These are phyloP conservation scores for Calyptomena viridis DNA, from an alignment of 2,113 vertebrate species.

Conservation along the genomic window DNA sequence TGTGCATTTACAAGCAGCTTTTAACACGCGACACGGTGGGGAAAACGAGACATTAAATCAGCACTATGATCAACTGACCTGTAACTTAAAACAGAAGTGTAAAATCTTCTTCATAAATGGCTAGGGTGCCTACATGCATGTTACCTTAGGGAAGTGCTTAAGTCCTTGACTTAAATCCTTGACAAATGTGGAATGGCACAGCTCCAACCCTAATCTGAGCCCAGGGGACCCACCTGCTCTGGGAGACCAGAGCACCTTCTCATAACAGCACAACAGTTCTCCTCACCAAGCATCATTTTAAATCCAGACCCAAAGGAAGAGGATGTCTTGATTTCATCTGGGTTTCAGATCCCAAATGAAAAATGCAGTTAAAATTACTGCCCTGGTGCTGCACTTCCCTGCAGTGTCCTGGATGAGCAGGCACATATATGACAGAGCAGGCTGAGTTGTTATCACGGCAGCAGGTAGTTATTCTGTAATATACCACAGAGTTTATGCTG, in stretches of 20 bases:
- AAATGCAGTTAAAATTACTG: background rate
- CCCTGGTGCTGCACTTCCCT: background rate
- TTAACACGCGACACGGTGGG: background rate
- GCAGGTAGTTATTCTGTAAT: background rate
- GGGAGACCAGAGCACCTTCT: too few relatives aligned
- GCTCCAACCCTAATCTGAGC: background rate
- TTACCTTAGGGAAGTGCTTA: background rate
- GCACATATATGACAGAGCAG: background rate
- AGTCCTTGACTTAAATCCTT: background rate
- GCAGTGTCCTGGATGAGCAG: background rate
- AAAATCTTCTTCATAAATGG: background rate
- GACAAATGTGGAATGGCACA: background rate
- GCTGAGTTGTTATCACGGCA: background rate
- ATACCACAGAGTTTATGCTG: background rate
- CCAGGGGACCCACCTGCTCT: fast-evolving
- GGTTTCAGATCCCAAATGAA: background rate
- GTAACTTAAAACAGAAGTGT: background rate
- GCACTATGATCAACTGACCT: background rate
- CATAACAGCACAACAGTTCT: background rate
- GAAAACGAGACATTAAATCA: background rate
- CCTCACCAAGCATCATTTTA: background rate
- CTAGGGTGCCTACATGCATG: background rate
- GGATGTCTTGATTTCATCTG: background rate
- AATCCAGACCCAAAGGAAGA: background rate
- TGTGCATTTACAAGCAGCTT: background rate